Evolutionary conservation across 2,113 vertebrate species (phyloP).

Genomic region (Orthonyx spaldingii): DNA sequence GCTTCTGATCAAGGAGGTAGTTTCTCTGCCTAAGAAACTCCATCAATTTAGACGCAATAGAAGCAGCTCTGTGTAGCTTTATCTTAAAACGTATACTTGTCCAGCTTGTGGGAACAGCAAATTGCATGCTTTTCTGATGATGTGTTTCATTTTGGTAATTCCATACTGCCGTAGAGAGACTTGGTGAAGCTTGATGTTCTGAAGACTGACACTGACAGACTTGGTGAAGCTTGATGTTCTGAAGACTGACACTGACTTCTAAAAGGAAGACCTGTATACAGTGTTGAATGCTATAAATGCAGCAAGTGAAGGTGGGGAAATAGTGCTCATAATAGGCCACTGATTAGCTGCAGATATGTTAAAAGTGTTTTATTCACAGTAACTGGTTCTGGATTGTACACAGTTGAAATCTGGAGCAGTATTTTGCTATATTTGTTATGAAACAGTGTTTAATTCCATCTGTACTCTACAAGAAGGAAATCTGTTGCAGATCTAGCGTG

Average conservation of each 20-base stretch:
- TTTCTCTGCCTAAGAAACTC: not conserved
- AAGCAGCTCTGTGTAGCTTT: not conserved
- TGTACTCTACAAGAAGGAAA: constrained; percentile 37
- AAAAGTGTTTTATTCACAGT: not conserved
- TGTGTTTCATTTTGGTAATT: not conserved
- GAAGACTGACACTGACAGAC: not conserved
- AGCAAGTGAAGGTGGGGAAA: not conserved
- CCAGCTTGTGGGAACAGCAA: not conserved
- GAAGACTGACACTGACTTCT: not conserved
- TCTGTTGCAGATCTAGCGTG: constrained; percentile 40
- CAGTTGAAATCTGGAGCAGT: not conserved
- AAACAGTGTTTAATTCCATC: constrained; percentile 57
- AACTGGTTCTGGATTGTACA: not conserved
- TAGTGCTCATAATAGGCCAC: not conserved
- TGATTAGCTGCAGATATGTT: not conserved
- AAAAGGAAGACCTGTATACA: not conserved
- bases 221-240: not conserved
- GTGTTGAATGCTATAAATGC: not conserved
- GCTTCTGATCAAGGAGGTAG: not conserved
- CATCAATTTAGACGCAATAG: not conserved
- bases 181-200: not conserved
- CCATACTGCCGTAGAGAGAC: not conserved
- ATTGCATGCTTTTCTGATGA: not conserved
- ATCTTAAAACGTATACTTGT: not conserved
- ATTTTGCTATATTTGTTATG: constrained; percentile 42